These are phyloP conservation scores for Drosophila subsilvestris DNA, from an alignment of 2,888 invertebrate species.

Conservation along the genomic window DNA sequence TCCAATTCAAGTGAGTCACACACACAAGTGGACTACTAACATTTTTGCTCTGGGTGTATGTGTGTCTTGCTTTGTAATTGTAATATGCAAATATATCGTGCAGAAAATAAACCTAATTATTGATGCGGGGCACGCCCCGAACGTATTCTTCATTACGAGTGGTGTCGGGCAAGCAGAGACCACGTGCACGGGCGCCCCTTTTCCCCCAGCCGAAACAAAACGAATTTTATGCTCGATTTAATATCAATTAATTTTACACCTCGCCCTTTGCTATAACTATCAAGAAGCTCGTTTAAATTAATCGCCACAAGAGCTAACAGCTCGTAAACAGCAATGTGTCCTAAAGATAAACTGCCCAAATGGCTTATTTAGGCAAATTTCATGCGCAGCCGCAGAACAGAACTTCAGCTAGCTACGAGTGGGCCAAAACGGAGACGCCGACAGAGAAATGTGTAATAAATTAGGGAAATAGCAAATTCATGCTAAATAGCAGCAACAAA, in stretches of 20 bases:
- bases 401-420: conserved; percentile 4
- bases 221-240: conserved; percentile 30
- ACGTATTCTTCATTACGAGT: conserved; percentile 47
- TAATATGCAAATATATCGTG: conserved; percentile 16
- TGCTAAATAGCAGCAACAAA: conserved; percentile 62
- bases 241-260: conserved; percentile 49
- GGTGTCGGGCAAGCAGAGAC: conserved; percentile 16
- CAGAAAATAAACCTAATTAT: conserved; percentile 13
- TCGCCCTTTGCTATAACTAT: conserved; percentile 2
- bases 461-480: conserved; percentile 59
- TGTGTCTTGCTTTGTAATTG: conserved; percentile 17
- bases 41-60: conserved; percentile 27
- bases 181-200: conserved; percentile 29
- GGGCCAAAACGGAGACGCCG: conserved; percentile 36
- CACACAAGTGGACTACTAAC: conserved; percentile 14
- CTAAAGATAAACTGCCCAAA: conserved; percentile 7
- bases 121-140: conserved; percentile 36
- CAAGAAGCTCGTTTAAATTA: conserved; percentile 36
- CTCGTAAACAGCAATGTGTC: conserved; percentile 11
- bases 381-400: conserved; percentile 3
- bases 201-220: conserved; percentile 4
- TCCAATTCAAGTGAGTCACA: conserved; percentile 32
- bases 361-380: conserved; percentile 30
- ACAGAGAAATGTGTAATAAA: conserved; percentile 61
- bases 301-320: conserved; percentile 27